A percentile compares a stretch with the other conserved stretches of the same genome.
phyloP scores from a whole-genome alignment of 1,140 invertebrate genomes.

The Drosophila neocordata region DNA sequence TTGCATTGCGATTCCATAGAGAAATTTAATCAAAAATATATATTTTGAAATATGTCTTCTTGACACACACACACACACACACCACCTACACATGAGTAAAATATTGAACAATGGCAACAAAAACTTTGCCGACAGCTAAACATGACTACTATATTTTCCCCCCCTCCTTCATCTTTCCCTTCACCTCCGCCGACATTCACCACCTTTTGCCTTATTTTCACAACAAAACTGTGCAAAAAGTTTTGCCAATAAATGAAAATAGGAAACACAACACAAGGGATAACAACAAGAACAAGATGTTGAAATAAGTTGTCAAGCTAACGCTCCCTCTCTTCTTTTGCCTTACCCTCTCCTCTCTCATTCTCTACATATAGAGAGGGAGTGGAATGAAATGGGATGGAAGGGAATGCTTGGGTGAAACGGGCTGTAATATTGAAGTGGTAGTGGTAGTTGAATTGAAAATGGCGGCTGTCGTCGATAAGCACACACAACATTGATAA shows the following conservation, averaged over 20 bases:
- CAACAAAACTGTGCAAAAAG: slow-evolving; percentile 63
- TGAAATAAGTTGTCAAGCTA: slow-evolving; percentile 78
- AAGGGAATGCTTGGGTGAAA: not conserved
- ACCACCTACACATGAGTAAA: slow-evolving; percentile 37
- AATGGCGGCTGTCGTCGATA: slow-evolving; percentile 61
- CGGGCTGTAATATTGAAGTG: not conserved
- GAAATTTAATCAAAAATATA: slow-evolving; percentile 8
- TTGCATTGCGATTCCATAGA: slow-evolving; percentile 4
- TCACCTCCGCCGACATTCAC: not conserved
- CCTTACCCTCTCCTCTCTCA: slow-evolving; percentile 3
- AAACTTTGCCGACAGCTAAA: slow-evolving; percentile 64
- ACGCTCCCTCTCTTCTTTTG: slow-evolving; percentile 27
- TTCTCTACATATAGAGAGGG: not conserved
- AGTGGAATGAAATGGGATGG: not conserved
- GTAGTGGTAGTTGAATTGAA: slow-evolving; percentile 2
- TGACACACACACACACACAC: slow-evolving; percentile 35
- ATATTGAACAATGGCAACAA: slow-evolving; percentile 41
- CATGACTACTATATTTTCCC: slow-evolving; percentile 8
- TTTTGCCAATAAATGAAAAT: slow-evolving; percentile 79
- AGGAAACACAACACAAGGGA: slow-evolving; percentile 56
- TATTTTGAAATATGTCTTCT: slow-evolving; percentile 11
- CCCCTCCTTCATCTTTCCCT: not conserved
- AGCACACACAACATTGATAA: slow-evolving; percentile 71
- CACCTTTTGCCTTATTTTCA: slow-evolving; percentile 37
- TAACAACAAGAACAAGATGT: slow-evolving; percentile 61